Conservation (phyloP, 2,888 invertebrate species). For the Schrankia costaestrigalis region DNA sequence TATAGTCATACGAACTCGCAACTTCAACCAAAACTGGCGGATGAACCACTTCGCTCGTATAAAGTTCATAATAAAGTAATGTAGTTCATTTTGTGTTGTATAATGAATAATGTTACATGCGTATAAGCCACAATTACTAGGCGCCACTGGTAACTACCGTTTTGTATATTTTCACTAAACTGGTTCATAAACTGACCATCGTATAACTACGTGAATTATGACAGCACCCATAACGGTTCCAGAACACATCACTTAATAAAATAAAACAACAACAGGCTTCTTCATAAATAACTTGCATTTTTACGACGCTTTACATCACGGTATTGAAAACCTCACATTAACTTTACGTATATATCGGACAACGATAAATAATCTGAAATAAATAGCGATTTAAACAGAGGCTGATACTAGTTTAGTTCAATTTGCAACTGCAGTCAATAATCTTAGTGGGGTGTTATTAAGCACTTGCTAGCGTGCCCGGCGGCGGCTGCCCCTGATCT, state of each 20-base stretch:
- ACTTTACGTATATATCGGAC: constrained; percentile 31
- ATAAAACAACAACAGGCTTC: constrained; percentile 25
- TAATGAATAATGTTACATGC: background rate
- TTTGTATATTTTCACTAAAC: constrained; percentile 45
- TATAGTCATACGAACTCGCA: no score
- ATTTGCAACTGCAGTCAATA: constrained; percentile 72
- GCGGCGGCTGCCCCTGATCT: constrained; percentile 64
- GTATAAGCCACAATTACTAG: constrained; percentile 7
- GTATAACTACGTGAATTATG: constrained; percentile 52
- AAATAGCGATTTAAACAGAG: constrained; percentile 65
- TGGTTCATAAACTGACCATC: constrained; percentile 41
- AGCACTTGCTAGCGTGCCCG: constrained; percentile 55
- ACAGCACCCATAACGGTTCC: constrained; percentile 43
- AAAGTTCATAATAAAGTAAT: background rate
- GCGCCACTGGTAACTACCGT: constrained; percentile 4
- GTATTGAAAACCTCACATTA: constrained; percentile 33
- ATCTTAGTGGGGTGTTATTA: constrained; percentile 71
- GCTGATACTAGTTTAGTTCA: constrained; percentile 62
- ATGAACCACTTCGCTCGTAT: no score
- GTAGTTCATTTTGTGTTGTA: constrained; percentile 1
- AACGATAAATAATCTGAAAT: constrained; percentile 51
- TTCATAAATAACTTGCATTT: constrained; percentile 33
- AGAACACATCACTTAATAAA: constrained; percentile 26
- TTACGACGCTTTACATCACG: constrained; percentile 33
- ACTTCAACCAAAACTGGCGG: no score